These are phyloP conservation scores for Leistus spinibarbis DNA, from an alignment of 2,888 invertebrate species.

Conservation along the genomic window DNA sequence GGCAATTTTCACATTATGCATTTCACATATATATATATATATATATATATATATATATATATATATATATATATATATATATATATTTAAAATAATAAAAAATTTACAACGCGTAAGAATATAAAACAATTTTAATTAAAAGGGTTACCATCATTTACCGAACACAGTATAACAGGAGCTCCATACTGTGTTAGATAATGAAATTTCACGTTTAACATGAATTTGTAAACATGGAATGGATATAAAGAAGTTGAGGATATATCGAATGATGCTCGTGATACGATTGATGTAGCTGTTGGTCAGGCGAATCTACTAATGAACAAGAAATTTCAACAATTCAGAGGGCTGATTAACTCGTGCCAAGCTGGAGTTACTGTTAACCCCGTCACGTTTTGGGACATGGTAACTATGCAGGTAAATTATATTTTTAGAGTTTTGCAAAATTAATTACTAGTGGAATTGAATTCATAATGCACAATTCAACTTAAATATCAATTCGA, in stretches of 20 bases:
- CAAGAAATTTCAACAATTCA: conserved; percentile 81
- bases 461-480: too few relatives aligned
- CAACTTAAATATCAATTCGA: too few relatives aligned
- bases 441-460: too few relatives aligned
- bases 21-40: too few relatives aligned
- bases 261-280: conserved; percentile 62
- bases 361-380: conserved; percentile 57
- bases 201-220: conserved; percentile 61
- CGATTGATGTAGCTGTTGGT: conserved; percentile 74
- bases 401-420: conserved; percentile 73
- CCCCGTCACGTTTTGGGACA: conserved; percentile 81
- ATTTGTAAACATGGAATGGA: conserved; percentile 63
- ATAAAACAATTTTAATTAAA: too few relatives aligned
- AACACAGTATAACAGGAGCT: conserved; percentile 49
- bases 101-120: too few relatives aligned
- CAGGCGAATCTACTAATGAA: conserved; percentile 77
- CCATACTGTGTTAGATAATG: conserved; percentile 58
- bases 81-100: too few relatives aligned
- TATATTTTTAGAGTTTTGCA: too few relatives aligned
- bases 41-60: too few relatives aligned
- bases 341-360: conserved; percentile 53
- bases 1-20: too few relatives aligned
- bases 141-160: background rate
- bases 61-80: too few relatives aligned
- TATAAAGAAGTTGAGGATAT: conserved; percentile 54